phyloP scores from a whole-genome alignment of 2,797 vertebrate species.

The Lutjanus argentimaculatus region DNA sequence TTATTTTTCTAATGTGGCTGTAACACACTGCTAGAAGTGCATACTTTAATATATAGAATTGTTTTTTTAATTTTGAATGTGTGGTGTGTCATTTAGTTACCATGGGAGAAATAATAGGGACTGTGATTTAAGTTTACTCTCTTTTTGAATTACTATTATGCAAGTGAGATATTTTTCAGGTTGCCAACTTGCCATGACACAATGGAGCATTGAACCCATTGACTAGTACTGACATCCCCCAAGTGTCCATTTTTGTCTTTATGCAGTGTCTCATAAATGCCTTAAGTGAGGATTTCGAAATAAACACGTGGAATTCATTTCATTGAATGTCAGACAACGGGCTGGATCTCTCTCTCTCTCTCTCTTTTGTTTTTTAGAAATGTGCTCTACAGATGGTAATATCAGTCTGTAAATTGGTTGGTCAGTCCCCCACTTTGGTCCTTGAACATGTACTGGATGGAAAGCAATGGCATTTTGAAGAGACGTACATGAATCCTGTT shows the following conservation, averaged over 20 bases:
- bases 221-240: slow-evolving; percentile 67
- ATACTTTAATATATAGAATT: slow-evolving; percentile 73
- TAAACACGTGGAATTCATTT: slow-evolving; percentile 81
- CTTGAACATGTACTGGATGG: too few species aligned
- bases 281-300: slow-evolving; percentile 88
- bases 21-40: slow-evolving; percentile 74
- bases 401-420: too few species aligned
- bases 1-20: slow-evolving; percentile 78
- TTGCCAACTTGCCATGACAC: slow-evolving; percentile 72
- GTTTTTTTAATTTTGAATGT: slow-evolving; percentile 73
- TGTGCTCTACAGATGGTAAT: background rate
- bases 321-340: slow-evolving; percentile 63
- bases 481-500: too few species aligned
- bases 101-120: slow-evolving; percentile 55
- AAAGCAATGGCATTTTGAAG: too few species aligned
- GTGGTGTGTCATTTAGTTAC: slow-evolving; percentile 72
- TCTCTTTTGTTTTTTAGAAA: background rate
- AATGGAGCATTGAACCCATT: slow-evolving; percentile 60
- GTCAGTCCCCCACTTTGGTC: too few species aligned
- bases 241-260: slow-evolving; percentile 81
- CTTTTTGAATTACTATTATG: slow-evolving; percentile 74
- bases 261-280: slow-evolving; percentile 89
- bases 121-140: slow-evolving; percentile 64
- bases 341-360: slow-evolving; percentile 29
- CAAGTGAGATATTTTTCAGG: slow-evolving; percentile 82